Conservation (phyloP, 2,888 invertebrate genomes). For the Agrochola circellaris region DNA sequence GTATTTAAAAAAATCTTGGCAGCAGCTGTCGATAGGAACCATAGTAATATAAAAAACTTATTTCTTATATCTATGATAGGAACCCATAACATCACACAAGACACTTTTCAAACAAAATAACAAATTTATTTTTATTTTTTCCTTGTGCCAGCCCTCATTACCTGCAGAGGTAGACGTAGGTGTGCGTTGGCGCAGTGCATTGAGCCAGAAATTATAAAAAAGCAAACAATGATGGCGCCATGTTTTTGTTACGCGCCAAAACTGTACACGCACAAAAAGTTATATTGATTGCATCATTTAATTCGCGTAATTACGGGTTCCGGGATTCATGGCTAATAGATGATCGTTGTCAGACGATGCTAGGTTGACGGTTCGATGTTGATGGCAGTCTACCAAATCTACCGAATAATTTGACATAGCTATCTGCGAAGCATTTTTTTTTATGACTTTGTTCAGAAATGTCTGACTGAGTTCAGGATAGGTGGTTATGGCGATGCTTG, state of each 20-base stretch:
- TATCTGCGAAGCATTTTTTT: background rate
- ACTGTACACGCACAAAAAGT: conserved; percentile 47
- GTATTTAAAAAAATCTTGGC: too few relatives aligned
- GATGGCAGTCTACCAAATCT: background rate
- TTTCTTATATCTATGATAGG: too few relatives aligned
- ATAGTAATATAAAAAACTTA: too few relatives aligned
- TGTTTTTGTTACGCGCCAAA: conserved; percentile 61
- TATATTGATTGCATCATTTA: conserved; percentile 52
- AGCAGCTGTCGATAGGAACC: background rate
- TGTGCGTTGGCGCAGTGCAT: conserved; percentile 68
- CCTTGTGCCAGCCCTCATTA: conserved; percentile 52
- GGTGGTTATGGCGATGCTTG: background rate
- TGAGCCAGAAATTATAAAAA: conserved; percentile 65
- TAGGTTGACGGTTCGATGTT: background rate
- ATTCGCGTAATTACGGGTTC: conserved; percentile 31
- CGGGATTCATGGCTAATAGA: background rate
- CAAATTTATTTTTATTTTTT: background rate
- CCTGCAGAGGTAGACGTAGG: conserved; percentile 63
- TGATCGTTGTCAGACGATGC: background rate
- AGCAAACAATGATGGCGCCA: conserved; percentile 70
- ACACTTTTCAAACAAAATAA: background rate
- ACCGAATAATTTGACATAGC: background rate
- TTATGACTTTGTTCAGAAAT: background rate
- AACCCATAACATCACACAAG: too few relatives aligned
- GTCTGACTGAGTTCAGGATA: too few relatives aligned